A percentile compares a stretch with the other conserved stretches of the same genome.
phyloP scores from a whole-genome alignment of 2,113 vertebrate species.

The Cervus canadensis region DNA sequence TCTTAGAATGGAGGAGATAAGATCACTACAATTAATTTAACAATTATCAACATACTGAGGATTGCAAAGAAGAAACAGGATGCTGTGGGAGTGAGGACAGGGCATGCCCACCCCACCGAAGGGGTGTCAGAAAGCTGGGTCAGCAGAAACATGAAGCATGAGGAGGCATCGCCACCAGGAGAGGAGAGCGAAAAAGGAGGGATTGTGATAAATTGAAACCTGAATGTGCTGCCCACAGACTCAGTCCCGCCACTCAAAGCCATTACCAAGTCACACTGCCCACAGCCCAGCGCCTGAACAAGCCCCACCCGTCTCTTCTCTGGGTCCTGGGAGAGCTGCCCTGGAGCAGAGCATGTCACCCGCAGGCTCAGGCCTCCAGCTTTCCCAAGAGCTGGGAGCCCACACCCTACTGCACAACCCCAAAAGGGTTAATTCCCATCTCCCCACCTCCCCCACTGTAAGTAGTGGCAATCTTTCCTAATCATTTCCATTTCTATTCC shows the following conservation, averaged over 20 bases:
- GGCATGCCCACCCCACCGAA: background rate
- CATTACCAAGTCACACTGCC: background rate
- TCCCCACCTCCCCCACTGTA: background rate
- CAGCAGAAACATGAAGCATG: background rate
- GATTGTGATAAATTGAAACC: background rate
- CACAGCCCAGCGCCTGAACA: background rate
- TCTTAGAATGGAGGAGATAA: background rate
- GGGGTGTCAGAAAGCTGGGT: background rate
- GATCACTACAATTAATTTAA: background rate
- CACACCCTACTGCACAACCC: background rate
- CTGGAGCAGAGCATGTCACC: background rate
- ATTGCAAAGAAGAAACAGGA: background rate
- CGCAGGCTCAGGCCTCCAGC: background rate
- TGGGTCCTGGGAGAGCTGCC: background rate
- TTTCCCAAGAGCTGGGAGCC: background rate
- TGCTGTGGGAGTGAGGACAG: background rate
- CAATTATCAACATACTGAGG: background rate
- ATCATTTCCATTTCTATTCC: slow-evolving; percentile 77
- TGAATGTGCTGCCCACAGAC: background rate
- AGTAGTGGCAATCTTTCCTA: slow-evolving; percentile 73
- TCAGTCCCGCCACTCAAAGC: background rate
- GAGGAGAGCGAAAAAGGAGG: background rate
- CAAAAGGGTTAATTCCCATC: slow-evolving; percentile 65
- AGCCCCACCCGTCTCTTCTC: background rate
- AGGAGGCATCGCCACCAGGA: background rate